Conservation (phyloP, 1,140 invertebrate species). For the Drosophila dunni region DNA sequence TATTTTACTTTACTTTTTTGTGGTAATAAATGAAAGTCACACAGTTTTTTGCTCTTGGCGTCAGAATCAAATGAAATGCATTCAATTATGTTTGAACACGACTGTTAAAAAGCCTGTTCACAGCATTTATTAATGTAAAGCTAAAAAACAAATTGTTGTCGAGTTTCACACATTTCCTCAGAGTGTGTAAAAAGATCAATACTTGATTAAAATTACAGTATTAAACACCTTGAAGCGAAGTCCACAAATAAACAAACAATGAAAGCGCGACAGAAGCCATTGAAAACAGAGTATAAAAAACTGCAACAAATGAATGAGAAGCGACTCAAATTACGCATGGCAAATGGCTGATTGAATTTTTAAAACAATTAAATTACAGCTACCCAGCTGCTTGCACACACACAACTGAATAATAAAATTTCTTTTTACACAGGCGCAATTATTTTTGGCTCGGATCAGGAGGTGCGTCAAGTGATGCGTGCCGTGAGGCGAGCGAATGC, state of each 20-base stretch:
- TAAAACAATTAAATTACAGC: conserved; percentile 57
- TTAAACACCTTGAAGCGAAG: neutral
- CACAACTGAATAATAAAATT: conserved; percentile 5
- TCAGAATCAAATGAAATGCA: conserved; percentile 6
- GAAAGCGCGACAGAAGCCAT: neutral
- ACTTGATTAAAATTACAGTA: neutral
- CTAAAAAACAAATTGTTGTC: too few species aligned
- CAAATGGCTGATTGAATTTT: conserved; percentile 12
- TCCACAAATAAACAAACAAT: neutral
- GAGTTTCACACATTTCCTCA: too few species aligned
- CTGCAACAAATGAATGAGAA: conserved; percentile 9
- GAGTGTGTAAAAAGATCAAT: too few species aligned
- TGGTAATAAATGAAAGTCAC: conserved; percentile 30
- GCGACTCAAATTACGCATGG: neutral
- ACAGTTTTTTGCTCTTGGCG: neutral
- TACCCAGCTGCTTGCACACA: conserved; percentile 4
- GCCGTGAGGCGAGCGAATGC: conserved; percentile 94
- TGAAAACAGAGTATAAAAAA: conserved; percentile 3
- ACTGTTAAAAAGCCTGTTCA: neutral
- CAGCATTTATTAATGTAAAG: neutral
- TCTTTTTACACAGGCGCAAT: conserved; percentile 91
- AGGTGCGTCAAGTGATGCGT: conserved; percentile 96
- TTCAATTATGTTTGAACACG: neutral
- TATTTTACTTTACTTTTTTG: conserved; percentile 3
- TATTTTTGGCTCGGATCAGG: conserved; percentile 97